Conservation (phyloP, 2,797 vertebrate genomes). For the Tadarida brasiliensis region DNA sequence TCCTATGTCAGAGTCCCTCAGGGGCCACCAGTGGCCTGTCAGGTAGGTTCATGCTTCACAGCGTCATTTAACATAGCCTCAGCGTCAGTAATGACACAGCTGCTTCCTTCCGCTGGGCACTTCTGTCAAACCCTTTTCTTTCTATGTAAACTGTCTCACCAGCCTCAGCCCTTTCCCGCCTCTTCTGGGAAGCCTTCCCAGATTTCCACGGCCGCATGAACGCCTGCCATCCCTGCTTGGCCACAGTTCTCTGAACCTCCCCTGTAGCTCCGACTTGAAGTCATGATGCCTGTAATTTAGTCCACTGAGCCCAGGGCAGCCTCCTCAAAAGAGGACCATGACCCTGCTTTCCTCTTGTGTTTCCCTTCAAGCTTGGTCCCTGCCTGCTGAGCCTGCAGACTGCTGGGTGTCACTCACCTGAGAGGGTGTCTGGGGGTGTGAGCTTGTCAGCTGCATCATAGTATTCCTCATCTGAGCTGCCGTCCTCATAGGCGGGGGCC, state of each 20-base stretch:
- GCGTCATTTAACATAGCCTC: background rate
- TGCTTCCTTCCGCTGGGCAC: background rate
- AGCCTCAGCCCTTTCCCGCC: background rate
- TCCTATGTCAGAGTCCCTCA: background rate
- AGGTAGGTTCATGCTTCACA: background rate
- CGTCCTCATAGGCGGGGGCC: constrained; percentile 93
- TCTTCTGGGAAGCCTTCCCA: constrained; percentile 6
- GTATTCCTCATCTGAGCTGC: constrained; percentile 98
- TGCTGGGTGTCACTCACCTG: constrained; percentile 76
- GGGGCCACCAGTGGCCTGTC: background rate
- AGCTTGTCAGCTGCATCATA: constrained; percentile 95
- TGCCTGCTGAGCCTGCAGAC: background rate
- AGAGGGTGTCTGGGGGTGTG: constrained; percentile 87
- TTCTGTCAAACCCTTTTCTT: background rate
- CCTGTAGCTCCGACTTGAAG: background rate
- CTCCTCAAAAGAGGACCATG: background rate
- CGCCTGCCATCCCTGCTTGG: background rate
- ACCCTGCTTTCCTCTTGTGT: background rate
- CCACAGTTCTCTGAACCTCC: background rate
- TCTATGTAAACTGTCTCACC: background rate
- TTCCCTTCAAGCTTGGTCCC: background rate
- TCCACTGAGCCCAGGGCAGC: background rate
- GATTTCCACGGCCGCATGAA: background rate
- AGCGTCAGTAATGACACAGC: background rate
- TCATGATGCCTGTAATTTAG: background rate